Evolutionary conservation across 2,797 vertebrate genomes (phyloP), one percentile per base, ranked within the genome.

Genomic region (Myotis vivesi): DNA sequence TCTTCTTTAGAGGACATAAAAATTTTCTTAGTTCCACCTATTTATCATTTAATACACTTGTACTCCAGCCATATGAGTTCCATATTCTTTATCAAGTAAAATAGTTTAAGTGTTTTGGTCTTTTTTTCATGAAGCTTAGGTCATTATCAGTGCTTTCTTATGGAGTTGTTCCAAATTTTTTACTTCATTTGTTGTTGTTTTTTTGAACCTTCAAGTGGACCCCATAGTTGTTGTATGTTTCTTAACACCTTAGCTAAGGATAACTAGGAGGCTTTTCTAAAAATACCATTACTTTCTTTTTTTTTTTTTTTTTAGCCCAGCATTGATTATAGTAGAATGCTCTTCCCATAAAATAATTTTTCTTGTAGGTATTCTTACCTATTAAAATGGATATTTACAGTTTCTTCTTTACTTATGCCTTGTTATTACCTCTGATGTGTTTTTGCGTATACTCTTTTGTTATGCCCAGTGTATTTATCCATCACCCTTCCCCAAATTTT

Each of bases 381-480:
- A 12, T 84, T 96, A 71, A 68, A 86, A 68, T 76, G 84, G 10
- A 23, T 49, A 66, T 15, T 94, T 83, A 15, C 6, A 75, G 28
- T 49, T 92, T 64, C 8, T n/a, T 87, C 57, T 79, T 95, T 92
- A 71, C 28, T 64, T 92, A 33, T 75, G 25, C 44, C 41, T 92
- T 68, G 41, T 73, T 57, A 51, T 89, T 81, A 46, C 38, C 12
- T 87, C 11, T 89, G 57, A 53, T 84, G 12, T 71, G 51, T 88
- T 95, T 96, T 66, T 49, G 3, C 25, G 7, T 87, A 17, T 49
- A 51, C 23, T 33, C 12, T 62, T 93, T 90, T 88, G 8, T 28
- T 91, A 13, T 92, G 62, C 4, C 11, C 46, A 36, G 5, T 80
- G 4, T 82, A 36, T 77, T 71, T 87, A 59, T 72, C 7, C 4